Base-by-base conservation (phyloP, 2,888 invertebrate genomes). In the Diachrysia chrysitis region DNA sequence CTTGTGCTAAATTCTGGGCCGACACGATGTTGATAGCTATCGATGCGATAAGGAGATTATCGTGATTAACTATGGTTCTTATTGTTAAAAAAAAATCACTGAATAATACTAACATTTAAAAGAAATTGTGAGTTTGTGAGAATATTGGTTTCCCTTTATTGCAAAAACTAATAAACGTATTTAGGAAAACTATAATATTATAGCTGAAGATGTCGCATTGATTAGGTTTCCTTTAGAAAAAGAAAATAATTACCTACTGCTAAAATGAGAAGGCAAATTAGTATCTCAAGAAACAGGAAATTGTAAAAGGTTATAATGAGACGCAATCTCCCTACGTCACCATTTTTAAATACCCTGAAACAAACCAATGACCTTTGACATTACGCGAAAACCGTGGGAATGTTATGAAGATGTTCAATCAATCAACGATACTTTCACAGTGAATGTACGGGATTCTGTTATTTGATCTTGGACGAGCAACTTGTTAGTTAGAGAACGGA, bases 371-470 rank as follows among this genome's bases (percentile, higher is more conserved):
- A 21, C 29, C 12, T 9, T 21, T 72, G 62, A 64, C 68, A 72
- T 76, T 59, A 61, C 42, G 46, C 42, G n/a, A 19, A 72, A 48
- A 42, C 48, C 72, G 74, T 74, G 74, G 48, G 76, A 74, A 59
- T 55, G 17, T 46, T 68, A 6, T 23, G 57, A 61, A 64, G 74
- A 75, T 68, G 63, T 72, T 59, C 58, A 35, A 75, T 71, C 72
- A 76, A 74, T 75, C 74, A 72, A 64, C 42, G 23, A 64, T 68
- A 72, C 76, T 75, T 75, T 75, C 76, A 68, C 74, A 64, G 12
- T 1, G 21, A 62, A 64, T 64, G 63, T 72, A 62, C 58, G 2
- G 55, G 37, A 16, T 63, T 53, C 63, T 58, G 37, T 19, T n/a
- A 55, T n/a, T 32, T 14, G 53, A 21, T 25, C 25, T 3, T 25